Evolutionary conservation across 2,888 invertebrate species (phyloP).

Genomic region (Ptilodon capucinus): DNA sequence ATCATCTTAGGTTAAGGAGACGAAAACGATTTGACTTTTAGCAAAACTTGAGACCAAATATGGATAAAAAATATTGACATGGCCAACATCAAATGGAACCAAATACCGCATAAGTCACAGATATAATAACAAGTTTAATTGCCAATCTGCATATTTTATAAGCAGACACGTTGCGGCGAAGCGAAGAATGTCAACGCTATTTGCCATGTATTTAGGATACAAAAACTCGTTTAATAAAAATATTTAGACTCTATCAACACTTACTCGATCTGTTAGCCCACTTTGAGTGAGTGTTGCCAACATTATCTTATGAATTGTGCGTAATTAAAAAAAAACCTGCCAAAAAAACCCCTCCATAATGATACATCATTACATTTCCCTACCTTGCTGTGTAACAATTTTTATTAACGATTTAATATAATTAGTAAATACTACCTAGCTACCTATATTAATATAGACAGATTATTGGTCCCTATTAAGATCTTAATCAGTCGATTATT

Average conservation of each 20-base stretch:
- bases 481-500: no score
- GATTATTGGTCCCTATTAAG: no score
- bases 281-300: slow-evolving; percentile 35
- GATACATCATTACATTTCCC: no score
- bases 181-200: slow-evolving; percentile 1
- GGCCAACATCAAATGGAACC: background rate
- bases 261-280: slow-evolving; percentile 43
- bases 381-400: no score
- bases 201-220: slow-evolving; percentile 22
- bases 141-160: background rate
- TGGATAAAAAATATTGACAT: background rate
- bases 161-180: background rate
- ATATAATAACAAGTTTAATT: background rate
- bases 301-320: background rate
- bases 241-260: slow-evolving; percentile 34
- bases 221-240: slow-evolving; percentile 21
- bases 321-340: no score
- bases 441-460: no score
- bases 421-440: no score
- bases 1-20: no score
- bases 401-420: no score
- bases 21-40: no score
- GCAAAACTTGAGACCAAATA: background rate
- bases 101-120: background rate
- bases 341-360: no score